phyloP scores from a whole-genome alignment of 2,113 vertebrate genomes.

The Gadus macrocephalus region DNA sequence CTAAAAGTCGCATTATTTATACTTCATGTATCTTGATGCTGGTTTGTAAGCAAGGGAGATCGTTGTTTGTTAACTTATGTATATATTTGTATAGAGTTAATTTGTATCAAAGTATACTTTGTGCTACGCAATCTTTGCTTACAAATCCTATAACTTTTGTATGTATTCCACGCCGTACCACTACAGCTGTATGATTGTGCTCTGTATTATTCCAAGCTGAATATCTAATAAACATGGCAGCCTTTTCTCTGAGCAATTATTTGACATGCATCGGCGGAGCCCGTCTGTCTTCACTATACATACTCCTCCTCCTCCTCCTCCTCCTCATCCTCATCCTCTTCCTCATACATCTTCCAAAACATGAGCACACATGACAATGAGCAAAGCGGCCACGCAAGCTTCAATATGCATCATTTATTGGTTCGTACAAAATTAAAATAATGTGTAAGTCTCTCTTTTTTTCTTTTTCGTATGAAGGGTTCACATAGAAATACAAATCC shows the following conservation, averaged over 20 bases:
- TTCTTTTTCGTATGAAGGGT: constrained; percentile 53
- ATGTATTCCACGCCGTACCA: constrained; percentile 44
- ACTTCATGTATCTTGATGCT: constrained; percentile 10
- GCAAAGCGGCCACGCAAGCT: background rate
- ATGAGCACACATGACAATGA: constrained; percentile 2
- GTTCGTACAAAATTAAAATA: constrained; percentile 76
- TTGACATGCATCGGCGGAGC: background rate
- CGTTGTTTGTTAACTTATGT: constrained; percentile 27
- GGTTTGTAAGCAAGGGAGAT: constrained; percentile 30
- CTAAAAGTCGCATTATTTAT: constrained; percentile 13
- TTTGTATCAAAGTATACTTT: constrained; percentile 20
- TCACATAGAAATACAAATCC: constrained; percentile 70
- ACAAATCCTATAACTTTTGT: constrained; percentile 18
- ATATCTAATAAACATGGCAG: constrained; percentile 47
- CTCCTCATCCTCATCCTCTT: no score
- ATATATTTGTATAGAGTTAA: constrained; percentile 2
- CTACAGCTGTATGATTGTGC: constrained; percentile 31
- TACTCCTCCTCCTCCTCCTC: no score
- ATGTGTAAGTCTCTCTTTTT: constrained; percentile 63
- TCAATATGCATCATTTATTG: constrained; percentile 72
- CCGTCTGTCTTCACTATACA: background rate
- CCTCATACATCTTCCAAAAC: background rate
- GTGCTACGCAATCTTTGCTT: constrained; percentile 51
- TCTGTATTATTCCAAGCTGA: constrained; percentile 35
- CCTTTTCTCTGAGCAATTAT: background rate